phyloP scores from a whole-genome alignment of 2,888 invertebrate genomes.

The Odontothrips loti region DNA sequence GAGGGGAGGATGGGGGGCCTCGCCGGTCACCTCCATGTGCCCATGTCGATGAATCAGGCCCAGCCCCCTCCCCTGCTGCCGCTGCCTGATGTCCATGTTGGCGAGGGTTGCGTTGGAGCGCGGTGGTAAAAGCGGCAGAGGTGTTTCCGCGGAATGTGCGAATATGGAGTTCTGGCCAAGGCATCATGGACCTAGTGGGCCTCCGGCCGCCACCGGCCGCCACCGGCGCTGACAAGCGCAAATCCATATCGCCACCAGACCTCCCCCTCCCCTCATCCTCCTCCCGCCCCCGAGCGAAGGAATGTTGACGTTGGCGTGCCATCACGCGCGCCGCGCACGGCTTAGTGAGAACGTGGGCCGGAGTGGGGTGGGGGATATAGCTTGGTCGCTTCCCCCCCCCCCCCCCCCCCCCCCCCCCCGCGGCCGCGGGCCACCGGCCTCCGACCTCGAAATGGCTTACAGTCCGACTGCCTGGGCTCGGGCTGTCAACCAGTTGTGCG shows the following conservation, averaged over 20 bases:
- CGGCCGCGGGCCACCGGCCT: not conserved
- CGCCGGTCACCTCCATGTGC: too few species aligned
- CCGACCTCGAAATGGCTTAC: not conserved
- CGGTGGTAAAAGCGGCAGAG: too few species aligned
- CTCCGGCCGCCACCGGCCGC: not conserved
- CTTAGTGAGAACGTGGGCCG: not conserved
- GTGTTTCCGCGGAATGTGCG: too few species aligned
- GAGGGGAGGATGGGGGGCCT: not conserved
- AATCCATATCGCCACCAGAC: constrained; percentile 8
- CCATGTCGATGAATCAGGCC: too few species aligned
- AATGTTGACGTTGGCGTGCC: constrained; percentile 20
- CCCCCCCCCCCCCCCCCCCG: not conserved
- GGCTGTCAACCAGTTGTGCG: too few species aligned
- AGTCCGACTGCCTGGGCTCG: too few species aligned
- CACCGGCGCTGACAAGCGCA: not conserved
- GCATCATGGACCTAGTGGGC: too few species aligned
- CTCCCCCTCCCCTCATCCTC: not conserved
- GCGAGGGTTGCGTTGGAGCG: too few species aligned
- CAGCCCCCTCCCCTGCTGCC: too few species aligned
- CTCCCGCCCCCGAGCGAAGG: too few species aligned
- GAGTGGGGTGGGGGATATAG: not conserved
- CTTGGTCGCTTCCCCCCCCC: not conserved
- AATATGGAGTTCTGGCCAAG: too few species aligned
- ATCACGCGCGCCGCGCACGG: not conserved
- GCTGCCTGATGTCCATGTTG: too few species aligned